Percentiles rank a stretch among this genome's conserved stretches.
Conservation (phyloP, 2,113 vertebrate genomes). For the human (Homo sapiens) region DNA sequence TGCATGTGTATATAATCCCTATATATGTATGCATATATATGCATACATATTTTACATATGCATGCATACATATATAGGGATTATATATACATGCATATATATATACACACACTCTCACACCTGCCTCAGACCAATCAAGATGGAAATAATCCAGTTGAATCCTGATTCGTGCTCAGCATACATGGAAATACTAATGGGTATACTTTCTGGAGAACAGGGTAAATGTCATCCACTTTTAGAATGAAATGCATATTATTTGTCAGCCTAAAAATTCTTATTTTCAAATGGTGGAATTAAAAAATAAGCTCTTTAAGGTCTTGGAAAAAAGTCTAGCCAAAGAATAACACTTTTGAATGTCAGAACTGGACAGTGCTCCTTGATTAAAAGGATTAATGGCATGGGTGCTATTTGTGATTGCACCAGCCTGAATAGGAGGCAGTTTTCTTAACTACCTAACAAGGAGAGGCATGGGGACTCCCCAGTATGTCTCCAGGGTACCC, state of each 20-base stretch:
- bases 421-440: not conserved
- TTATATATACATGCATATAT: no score
- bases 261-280: not conserved
- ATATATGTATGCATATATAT: no score
- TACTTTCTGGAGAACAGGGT: slow-evolving; percentile 23
- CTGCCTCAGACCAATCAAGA: not conserved
- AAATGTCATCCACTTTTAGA: not conserved
- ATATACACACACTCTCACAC: no score
- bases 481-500: not conserved
- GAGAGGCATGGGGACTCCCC: not conserved
- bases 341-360: not conserved
- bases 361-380: not conserved
- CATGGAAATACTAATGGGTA: not conserved
- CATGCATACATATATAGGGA: no score
- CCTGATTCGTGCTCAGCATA: not conserved
- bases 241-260: not conserved
- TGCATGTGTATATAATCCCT: no score
- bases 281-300: slow-evolving; percentile 44
- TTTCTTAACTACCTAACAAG: not conserved
- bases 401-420: not conserved
- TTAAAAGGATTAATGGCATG: not conserved
- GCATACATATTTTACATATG: no score
- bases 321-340: not conserved
- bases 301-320: not conserved
- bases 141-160: slow-evolving; percentile 30